Evolutionary conservation across 2,888 invertebrate genomes (phyloP).

Genomic region (Nematopogon swammerdamellus): DNA sequence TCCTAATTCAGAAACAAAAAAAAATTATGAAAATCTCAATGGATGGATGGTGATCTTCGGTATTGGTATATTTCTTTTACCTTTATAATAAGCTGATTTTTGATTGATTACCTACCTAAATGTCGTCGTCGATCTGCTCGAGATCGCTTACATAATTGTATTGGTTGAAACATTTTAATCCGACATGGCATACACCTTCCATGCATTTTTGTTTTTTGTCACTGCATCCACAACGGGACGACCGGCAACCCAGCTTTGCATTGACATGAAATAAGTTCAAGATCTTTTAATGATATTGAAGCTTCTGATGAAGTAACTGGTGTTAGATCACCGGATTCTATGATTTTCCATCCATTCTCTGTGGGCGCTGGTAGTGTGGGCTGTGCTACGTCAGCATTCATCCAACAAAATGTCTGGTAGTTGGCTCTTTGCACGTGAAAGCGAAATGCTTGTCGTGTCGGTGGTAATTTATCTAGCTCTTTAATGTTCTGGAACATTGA

Average conservation of each 20-base stretch:
- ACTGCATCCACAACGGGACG: neutral
- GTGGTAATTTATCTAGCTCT: neutral
- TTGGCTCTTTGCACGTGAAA: too few species aligned
- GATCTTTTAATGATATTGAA: neutral
- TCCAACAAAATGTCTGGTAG: too few species aligned
- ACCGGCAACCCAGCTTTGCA: conserved; percentile 1
- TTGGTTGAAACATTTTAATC: neutral
- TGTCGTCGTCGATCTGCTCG: neutral
- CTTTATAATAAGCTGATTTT: too few species aligned
- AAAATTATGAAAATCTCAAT: too few species aligned
- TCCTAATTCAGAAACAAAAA: too few species aligned
- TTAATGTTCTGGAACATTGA: neutral
- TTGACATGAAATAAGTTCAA: neutral
- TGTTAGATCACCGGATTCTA: neutral
- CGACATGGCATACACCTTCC: neutral
- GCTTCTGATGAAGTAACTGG: neutral
- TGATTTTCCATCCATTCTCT: neutral
- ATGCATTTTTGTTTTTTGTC: conserved; percentile 1
- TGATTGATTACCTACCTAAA: neutral
- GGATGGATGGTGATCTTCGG: too few species aligned
- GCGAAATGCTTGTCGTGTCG: too few species aligned
- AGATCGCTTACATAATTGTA: neutral
- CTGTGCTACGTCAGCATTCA: neutral
- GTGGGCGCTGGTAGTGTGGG: neutral
- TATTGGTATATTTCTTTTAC: too few species aligned